These are phyloP conservation scores for Machaerirhynchus nigripectus DNA, from an alignment of 2,113 vertebrate genomes.

Conservation along the genomic window DNA sequence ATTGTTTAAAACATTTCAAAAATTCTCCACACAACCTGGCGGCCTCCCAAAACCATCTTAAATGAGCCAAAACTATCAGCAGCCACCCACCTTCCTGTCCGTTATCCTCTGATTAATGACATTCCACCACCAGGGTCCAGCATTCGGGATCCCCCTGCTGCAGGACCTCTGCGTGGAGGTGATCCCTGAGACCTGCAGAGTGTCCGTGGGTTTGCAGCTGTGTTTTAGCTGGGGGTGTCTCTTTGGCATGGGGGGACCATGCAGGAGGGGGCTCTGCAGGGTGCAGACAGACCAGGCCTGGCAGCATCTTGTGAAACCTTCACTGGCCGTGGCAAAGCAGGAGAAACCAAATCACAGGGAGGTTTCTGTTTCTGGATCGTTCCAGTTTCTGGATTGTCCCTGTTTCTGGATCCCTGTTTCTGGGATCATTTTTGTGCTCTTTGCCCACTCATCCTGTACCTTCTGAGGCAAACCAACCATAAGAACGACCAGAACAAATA, in stretches of 20 bases:
- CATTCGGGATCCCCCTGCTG: constrained; percentile 35
- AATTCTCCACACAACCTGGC: constrained; percentile 71
- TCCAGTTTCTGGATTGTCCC: rapidly evolving
- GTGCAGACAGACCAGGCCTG: not conserved
- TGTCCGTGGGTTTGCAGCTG: constrained; percentile 40
- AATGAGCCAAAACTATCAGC: constrained; percentile 82
- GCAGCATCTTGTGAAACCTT: constrained; percentile 19
- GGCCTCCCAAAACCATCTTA: constrained; percentile 68
- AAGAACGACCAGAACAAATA: not conserved
- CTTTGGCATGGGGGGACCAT: not conserved
- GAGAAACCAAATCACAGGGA: not conserved
- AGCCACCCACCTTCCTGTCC: constrained; percentile 77
- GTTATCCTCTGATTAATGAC: constrained; percentile 65
- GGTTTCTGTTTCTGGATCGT: not conserved
- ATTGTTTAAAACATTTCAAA: constrained; percentile 79
- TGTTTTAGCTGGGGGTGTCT: not conserved
- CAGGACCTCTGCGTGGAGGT: constrained; percentile 37
- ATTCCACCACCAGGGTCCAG: constrained; percentile 31
- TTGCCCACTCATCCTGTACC: not conserved
- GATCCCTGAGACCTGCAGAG: constrained; percentile 22
- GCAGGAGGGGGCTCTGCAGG: not conserved
- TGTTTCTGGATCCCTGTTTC: not conserved
- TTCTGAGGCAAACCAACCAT: not conserved
- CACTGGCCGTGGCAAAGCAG: not conserved
- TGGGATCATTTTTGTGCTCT: not conserved